A percentile compares a stretch with the other conserved stretches of the same genome.
phyloP scores from a whole-genome alignment of 2,797 vertebrate genomes.

The Bradypodion ventrale region DNA sequence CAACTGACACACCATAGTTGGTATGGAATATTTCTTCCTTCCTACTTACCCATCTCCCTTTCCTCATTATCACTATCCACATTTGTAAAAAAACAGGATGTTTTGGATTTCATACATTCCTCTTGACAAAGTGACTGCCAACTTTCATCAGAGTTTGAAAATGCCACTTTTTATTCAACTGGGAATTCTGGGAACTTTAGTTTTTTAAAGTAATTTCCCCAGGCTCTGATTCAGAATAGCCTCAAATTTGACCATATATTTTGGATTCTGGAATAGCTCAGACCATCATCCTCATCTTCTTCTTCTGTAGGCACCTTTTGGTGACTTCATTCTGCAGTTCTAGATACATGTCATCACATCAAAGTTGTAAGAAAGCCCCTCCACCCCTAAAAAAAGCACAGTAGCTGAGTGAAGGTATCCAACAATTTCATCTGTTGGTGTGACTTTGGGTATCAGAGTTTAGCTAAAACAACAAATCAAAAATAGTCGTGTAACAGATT shows the following conservation, averaged over 20 bases:
- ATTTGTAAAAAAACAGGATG: conserved; percentile 22
- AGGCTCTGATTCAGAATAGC: background rate
- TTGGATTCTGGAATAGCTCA: background rate
- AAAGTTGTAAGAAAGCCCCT: background rate
- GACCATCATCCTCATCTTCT: too few species aligned
- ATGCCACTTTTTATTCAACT: too few species aligned
- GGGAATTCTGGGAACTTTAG: too few species aligned
- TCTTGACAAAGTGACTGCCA: background rate
- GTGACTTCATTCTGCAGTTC: too few species aligned
- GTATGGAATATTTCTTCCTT: background rate
- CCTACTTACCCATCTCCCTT: background rate
- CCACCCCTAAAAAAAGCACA: background rate
- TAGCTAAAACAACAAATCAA: conserved; percentile 48
- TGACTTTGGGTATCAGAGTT: background rate
- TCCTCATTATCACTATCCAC: background rate
- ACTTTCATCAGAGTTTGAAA: background rate
- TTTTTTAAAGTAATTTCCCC: too few species aligned
- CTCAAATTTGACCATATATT: background rate
- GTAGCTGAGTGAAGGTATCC: background rate
- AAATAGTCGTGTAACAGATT: conserved; percentile 63
- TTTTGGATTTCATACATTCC: conserved; percentile 12
- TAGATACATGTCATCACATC: background rate
- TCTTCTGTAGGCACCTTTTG: too few species aligned
- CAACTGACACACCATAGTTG: conserved; percentile 38
- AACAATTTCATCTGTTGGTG: background rate